Evolutionary conservation across 2,797 vertebrate genomes (phyloP).

Genomic region (Myotis pilosus): DNA sequence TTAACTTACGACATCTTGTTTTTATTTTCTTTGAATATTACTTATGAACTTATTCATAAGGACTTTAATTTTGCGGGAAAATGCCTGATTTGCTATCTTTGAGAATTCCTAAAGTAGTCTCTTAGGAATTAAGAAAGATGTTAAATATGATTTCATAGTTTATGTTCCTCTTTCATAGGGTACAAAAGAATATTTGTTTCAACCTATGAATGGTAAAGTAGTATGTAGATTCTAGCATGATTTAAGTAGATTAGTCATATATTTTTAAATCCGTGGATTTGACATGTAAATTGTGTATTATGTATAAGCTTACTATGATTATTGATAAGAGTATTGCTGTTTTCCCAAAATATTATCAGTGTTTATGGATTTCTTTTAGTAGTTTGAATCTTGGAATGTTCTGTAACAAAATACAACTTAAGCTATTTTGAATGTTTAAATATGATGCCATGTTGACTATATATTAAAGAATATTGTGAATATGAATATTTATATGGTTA

Average conservation of each 20-base stretch:
- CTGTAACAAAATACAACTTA: constrained; percentile 49
- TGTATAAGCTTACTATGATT: not conserved
- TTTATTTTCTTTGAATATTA: constrained; percentile 25
- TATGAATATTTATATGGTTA: constrained; percentile 61
- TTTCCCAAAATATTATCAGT: constrained; percentile 27
- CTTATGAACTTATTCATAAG: not conserved
- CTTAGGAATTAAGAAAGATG: not conserved
- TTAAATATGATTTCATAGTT: constrained; percentile 37
- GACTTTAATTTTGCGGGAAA: not conserved
- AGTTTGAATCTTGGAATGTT: not conserved
- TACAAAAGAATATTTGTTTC: not conserved
- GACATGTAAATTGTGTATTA: constrained; percentile 35
- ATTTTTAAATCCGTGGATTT: constrained; percentile 35
- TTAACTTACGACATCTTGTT: not conserved
- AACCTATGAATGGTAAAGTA: constrained; percentile 14
- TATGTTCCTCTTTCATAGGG: not conserved
- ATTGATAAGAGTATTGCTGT: not conserved
- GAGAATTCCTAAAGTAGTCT: not conserved
- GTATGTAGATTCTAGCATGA: not conserved
- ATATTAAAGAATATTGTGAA: constrained; percentile 53
- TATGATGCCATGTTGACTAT: constrained; percentile 21
- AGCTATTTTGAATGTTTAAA: constrained; percentile 46
- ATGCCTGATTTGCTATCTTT: constrained; percentile 48
- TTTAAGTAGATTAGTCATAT: not conserved
- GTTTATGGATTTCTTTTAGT: constrained; percentile 29